Evolutionary conservation across 2,888 invertebrate species (phyloP), one percentile per base, ranked within the genome.

Genomic region (Pseudococcus jackbeardsleyi): DNA sequence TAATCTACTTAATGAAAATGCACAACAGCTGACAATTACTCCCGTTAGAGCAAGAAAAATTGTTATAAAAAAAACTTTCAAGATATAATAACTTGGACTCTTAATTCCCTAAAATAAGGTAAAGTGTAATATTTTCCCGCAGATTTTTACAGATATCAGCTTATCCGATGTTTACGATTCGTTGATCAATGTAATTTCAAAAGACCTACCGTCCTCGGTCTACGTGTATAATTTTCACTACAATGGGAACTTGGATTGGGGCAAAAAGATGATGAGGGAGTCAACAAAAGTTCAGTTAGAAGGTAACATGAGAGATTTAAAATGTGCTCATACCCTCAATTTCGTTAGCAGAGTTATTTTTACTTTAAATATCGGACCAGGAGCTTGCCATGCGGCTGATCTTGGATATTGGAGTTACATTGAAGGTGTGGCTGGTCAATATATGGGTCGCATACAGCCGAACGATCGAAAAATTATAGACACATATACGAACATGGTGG

Each of bases 161-260:
- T 72, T 72, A 17, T 72, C 72, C 17, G 72, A 72, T 72, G 33
- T 72, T 33, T 72, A 72, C 17, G 72, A 72, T 33, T 72, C 72
- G 1, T 17, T 72, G 17, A 72, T 72, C 1, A 72, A 72, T 6
- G 72, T 72, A 8, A 72, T 72, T 17, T 11, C 72, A 0, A 17
- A 5, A 33, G 33, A 72, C 39, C 72, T 72, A 0, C 72, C 72
- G 0, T 33, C 26, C 3, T 72, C 72, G 7, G 72, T 72, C 0
- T 72, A 15, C 19, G 33, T 72, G 4, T 72, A 72, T 72, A 33
- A 72, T 33, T 72, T 72, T 5, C 33, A 33, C 6, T 72, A 72
- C 54, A 15, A 54, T 54, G 54, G 54, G 4, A n/a, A 17, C n/a
- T n/a, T 54, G 15, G 54, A 54, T 54, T 12, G n/a, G 4, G n/a